Conservation (phyloP, 2,888 invertebrate species). For the Andrena haemorrhoa region DNA sequence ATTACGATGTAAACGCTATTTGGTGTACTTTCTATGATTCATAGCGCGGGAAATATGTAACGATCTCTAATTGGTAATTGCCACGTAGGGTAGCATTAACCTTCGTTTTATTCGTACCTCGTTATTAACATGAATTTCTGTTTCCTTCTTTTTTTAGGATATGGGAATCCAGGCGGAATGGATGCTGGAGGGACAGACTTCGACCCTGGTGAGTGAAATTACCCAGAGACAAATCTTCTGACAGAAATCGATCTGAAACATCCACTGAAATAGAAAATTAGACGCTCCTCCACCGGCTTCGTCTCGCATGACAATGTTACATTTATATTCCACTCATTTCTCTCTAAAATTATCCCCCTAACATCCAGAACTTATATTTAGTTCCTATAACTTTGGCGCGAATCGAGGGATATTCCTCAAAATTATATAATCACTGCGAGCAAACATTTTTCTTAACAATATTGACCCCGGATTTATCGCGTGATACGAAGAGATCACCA, state of each 20-base stretch:
- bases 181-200: slow-evolving; percentile 92
- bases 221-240: not conserved
- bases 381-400: slow-evolving; percentile 12
- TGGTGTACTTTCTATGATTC: slow-evolving; percentile 11
- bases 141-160: slow-evolving; percentile 87
- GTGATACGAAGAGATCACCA: slow-evolving; percentile 30
- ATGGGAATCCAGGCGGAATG: slow-evolving; percentile 91
- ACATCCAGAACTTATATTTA: not conserved
- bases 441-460: slow-evolving; percentile 32
- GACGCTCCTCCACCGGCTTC: not conserved
- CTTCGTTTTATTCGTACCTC: not conserved
- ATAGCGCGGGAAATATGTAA: not conserved
- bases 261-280: not conserved
- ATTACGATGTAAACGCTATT: slow-evolving; percentile 29
- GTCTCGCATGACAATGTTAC: not conserved
- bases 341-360: not conserved
- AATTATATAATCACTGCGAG: slow-evolving; percentile 38
- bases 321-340: not conserved
- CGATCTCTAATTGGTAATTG: not conserved
- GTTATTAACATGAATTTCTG: not conserved
- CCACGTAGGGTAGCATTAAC: not conserved
- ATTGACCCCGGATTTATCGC: slow-evolving; percentile 49
- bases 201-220: slow-evolving; percentile 89
- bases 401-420: slow-evolving; percentile 16
- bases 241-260: not conserved